Conservation (phyloP, 2,888 invertebrate species). For the Litoditis marina region DNA sequence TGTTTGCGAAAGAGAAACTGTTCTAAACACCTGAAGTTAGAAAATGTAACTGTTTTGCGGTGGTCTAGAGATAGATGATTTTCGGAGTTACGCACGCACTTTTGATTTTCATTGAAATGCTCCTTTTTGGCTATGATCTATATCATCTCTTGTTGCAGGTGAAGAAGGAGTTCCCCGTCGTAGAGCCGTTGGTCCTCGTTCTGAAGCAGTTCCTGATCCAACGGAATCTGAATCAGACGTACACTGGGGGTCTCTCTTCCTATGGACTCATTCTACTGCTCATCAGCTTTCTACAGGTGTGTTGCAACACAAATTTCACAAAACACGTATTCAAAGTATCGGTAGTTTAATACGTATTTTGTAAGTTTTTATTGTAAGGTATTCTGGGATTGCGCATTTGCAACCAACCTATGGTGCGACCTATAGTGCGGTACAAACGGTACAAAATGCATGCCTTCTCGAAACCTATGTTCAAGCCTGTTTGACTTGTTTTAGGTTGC, state of each 20-base stretch:
- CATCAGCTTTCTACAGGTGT: constrained; percentile 89
- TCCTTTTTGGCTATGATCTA: background rate
- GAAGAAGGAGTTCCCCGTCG: constrained; percentile 73
- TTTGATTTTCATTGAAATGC: background rate
- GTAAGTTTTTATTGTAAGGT: background rate
- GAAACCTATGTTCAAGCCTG: no score
- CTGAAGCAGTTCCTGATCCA: constrained; percentile 96
- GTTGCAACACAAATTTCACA: no score
- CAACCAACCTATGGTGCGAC: no score
- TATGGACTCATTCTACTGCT: constrained; percentile 97
- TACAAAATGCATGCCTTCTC: no score
- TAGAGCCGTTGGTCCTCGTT: constrained; percentile 90
- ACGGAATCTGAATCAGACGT: constrained; percentile 97
- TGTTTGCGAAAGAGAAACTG: no score
- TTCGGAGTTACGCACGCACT: background rate
- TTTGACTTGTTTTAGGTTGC: no score
- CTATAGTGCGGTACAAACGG: no score
- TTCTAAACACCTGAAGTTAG: background rate
- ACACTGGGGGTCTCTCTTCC: constrained; percentile 97
- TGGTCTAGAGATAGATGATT: background rate
- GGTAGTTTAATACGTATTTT: background rate
- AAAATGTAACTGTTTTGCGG: background rate
- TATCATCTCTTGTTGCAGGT: constrained; percentile 23
- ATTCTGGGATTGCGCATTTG: no score
- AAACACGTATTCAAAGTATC: no score